A percentile compares a stretch with the other conserved stretches of the same genome.
phyloP scores from a whole-genome alignment of 2,888 invertebrate species.

The Lepetodrilus schrolli region DNA sequence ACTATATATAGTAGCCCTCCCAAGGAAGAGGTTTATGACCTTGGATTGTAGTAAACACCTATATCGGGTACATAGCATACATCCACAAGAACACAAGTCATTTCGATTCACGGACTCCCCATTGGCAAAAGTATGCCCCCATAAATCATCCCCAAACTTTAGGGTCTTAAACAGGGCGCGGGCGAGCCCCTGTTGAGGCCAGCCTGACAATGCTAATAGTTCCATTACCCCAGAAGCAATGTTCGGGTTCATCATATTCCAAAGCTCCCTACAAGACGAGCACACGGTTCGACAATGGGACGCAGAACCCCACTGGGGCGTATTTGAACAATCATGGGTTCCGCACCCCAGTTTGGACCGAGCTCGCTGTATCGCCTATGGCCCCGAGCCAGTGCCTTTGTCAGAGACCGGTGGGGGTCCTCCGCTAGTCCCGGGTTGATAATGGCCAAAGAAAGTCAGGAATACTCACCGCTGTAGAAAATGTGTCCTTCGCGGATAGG shows the following conservation, averaged over 20 bases:
- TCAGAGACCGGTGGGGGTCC: background rate
- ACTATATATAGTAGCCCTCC: too few relatives aligned
- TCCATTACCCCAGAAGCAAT: conserved; percentile 11
- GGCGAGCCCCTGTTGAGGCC: background rate
- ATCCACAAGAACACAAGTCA: too few relatives aligned
- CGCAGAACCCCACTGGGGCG: background rate
- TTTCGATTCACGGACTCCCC: background rate
- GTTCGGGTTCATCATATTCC: conserved; percentile 13
- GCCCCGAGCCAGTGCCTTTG: conserved; percentile 10
- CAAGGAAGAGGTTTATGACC: too few relatives aligned
- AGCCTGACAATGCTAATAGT: conserved; percentile 20
- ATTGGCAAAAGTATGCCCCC: background rate
- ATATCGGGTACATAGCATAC: too few relatives aligned
- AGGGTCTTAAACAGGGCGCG: conserved; percentile 2
- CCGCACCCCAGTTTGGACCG: background rate
- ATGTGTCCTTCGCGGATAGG: conserved; percentile 16
- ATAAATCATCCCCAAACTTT: background rate
- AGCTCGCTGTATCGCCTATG: conserved; percentile 9
- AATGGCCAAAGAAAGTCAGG: conserved; percentile 14
- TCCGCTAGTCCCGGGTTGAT: background rate
- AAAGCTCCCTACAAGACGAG: conserved; percentile 1
- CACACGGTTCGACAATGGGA: background rate
- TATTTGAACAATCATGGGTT: conserved; percentile 16
- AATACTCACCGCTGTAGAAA: conserved; percentile 12
- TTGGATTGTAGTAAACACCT: too few relatives aligned